Evolutionary conservation across 2,888 invertebrate genomes (phyloP), one percentile per base, ranked within the genome.

Genomic region (Marasmarcha lunaedactyla): DNA sequence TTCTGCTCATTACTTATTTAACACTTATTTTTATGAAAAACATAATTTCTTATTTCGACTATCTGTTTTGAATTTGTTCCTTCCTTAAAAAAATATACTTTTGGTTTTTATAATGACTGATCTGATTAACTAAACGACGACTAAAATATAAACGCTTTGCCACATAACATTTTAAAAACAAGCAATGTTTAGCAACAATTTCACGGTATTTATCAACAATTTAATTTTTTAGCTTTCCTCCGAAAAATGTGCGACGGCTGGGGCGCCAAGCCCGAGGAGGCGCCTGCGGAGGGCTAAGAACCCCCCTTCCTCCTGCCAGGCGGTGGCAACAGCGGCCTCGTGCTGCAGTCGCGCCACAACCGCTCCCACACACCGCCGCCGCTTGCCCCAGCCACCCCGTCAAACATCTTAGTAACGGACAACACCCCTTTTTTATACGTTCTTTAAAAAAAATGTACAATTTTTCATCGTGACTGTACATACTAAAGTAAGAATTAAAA

Each of bases 171-270:
- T n/a, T n/a, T n/a, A n/a, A n/a, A n/a, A n/a, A n/a, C n/a, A n/a
- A n/a, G n/a, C n/a, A n/a, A n/a, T n/a, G n/a, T n/a, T n/a, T n/a
- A n/a, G n/a, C n/a, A n/a, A n/a, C n/a, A n/a, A n/a, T n/a, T n/a
- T n/a, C n/a, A n/a, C n/a, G n/a, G n/a, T n/a, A n/a, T n/a, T n/a
- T n/a, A n/a, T n/a, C n/a, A n/a, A n/a, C n/a, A n/a, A n/a, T n/a
- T n/a, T n/a, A n/a, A n/a, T 20, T 3, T 20, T 20, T 5, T 85
- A 93, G 93, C 91, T 83, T 95, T 96, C 88, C 90, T 95, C 78
- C 89, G 90, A 86, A 90, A 89, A 87, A 90, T 95, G 89, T 91
- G 91, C 78, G 89, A 89, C 63, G 86, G 87, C 74, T 78, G 83
- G 73, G 67, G 69, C 45, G 42, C 54, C 52, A 67, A 68, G 52